Evolutionary conservation across 2,888 invertebrate species (phyloP), one percentile per base, ranked within the genome.

Genomic region (Apamea crenata): DNA sequence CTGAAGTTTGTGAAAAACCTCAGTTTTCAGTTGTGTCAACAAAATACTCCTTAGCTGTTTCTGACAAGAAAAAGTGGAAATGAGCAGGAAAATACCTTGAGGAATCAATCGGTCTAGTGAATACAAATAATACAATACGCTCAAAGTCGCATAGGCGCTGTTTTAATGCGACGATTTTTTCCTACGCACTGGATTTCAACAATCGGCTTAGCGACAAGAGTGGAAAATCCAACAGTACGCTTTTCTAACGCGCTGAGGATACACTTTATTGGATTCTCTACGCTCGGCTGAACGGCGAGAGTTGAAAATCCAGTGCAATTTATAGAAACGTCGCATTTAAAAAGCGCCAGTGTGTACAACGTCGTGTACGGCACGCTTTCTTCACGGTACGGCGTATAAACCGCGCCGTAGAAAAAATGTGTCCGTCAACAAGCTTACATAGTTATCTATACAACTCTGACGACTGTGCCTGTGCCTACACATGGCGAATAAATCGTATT

Each of bases 101-200:
- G 8, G 68, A 61, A 40, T n/a, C 50, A 59, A 50, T 59, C 16
- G 63, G 40, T 59, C 32, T 59, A 29, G 8, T 74, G 63, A 63
- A 80, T 71, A 69, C 65, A 72, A 69, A 71, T 56, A 63, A 80
- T 71, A 69, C 65, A 72, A 69, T 56, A 25, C 8, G 25, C 25
- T 2, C 21, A 25, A 47, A 47, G 6, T 40, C 40, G 40, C 21
- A 21, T 21, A 7, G 25, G 56, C 12, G 56, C 12, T 56, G 12
- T 56, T 56, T 12, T n/a, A n/a, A n/a, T 12, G n/a, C 12, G n/a
- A 56, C 25, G 4, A n/a, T n/a, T 56, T 25, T 56, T n/a, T 56
- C 12, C 56, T 10, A 56, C 56, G 12, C 10, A 0, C 25, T 56
- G 25, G 10, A 56, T 25, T 56, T 56, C 25, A 56, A 56, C 25